Evolutionary conservation across 2,797 vertebrate genomes (phyloP), one percentile per base, ranked within the genome.

Genomic region (Schizopygopsis pylzovi): DNA sequence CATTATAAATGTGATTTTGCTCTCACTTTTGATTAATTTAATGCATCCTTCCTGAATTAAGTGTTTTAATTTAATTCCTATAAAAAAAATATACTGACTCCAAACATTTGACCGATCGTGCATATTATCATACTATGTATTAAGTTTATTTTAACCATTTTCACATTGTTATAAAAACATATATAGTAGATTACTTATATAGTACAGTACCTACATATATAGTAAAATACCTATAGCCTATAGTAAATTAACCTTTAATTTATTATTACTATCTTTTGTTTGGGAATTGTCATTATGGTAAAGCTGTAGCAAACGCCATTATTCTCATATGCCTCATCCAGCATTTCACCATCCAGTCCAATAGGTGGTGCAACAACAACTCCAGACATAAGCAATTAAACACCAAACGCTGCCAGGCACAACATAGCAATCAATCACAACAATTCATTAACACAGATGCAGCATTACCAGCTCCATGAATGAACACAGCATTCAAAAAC

Each of bases 381-480:
- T 65, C 15, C 41, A 63, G 59, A 49, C 78, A 49, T 67, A 56
- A 56, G 54, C 37, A 56, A 67, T 49, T 80, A 18, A 67, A 11
- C 61, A 65, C 43, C 45, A 67, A 80, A 49, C 10, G 63, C 43
- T 67, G 59, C n/a, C 25, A 80, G 43, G 9, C 78, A 80, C n/a
- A 67, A 47, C 43, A 41, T n/a, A 37, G 43, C 61, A 80, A 67
- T 80, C 61, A 67, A 80, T 80, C 43, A 67, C 3, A 49, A 80
- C 61, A 49, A 12, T 47, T 80, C 49, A 20, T 45, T 80, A 47
- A 80, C 41, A 28, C 20, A 2, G n/a, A 79, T 20, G 4, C 56
- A 28, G 41, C 41, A 43, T 9, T 9, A 43, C 41, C 41, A 43
- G 61, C 28, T 47, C 10, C 16, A 65, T 80, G n/a, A 47, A 80